phyloP scores from a whole-genome alignment of 2,888 invertebrate species.

The Acanthosepion pharaonis region DNA sequence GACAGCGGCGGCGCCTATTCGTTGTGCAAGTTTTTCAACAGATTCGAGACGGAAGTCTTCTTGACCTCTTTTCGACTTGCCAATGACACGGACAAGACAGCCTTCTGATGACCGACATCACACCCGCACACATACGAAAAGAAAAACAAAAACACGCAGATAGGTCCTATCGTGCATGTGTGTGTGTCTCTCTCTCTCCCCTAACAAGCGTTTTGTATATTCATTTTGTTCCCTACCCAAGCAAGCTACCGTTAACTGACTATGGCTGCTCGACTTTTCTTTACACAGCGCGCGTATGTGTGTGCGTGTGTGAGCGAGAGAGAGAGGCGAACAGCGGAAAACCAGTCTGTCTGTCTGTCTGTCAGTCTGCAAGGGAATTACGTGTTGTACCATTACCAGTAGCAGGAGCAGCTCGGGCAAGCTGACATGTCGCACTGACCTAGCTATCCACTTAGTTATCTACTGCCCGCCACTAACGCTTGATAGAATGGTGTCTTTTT shows the following conservation, averaged over 20 bases:
- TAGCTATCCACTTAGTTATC: not conserved
- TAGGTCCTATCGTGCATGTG: not conserved
- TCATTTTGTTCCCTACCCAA: not conserved
- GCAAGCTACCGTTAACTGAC: not conserved
- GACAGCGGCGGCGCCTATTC: not conserved
- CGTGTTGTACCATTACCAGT: constrained; percentile 1
- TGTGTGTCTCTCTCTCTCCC: not conserved
- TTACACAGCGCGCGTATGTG: not conserved
- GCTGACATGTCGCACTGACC: constrained; percentile 18
- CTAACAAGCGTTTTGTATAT: not conserved
- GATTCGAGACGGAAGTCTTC: not conserved
- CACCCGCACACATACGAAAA: not conserved
- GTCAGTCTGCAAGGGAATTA: constrained; percentile 5
- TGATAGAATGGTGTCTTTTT: not conserved
- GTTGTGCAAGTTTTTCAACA: constrained; percentile 23
- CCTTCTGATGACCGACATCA: not conserved
- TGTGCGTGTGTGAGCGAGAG: no score
- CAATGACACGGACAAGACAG: constrained; percentile 25
- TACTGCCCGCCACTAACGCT: not conserved
- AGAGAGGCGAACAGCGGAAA: not conserved
- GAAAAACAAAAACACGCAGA: not conserved
- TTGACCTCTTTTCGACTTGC: not conserved
- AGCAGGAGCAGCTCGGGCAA: not conserved
- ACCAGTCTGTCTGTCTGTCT: not conserved
- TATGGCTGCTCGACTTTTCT: constrained; percentile 4